Evolutionary conservation across 2,113 vertebrate genomes (phyloP).

Genomic region (Hydrolagus affinis): DNA sequence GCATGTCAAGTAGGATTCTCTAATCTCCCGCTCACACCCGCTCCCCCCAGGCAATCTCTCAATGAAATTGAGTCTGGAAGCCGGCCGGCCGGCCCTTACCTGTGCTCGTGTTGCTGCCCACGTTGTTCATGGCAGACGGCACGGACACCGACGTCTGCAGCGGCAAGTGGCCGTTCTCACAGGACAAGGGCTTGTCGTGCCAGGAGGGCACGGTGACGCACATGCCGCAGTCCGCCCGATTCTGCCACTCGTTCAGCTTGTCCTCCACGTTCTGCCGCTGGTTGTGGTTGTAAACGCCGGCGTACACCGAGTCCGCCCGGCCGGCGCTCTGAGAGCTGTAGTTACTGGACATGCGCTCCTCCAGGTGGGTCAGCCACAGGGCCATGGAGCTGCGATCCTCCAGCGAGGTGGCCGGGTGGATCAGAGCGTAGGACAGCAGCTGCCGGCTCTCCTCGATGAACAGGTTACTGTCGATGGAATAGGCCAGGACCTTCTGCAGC

Average conservation of each 20-base stretch:
- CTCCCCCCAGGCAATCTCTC: no score
- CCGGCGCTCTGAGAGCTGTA: constrained; percentile 48
- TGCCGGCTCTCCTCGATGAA: constrained; percentile 91
- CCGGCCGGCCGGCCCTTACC: constrained; percentile 47
- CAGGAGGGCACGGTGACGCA: constrained; percentile 65
- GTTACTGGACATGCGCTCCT: constrained; percentile 73
- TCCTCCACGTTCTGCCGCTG: constrained; percentile 57
- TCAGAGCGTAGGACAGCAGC: constrained; percentile 87
- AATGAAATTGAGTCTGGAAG: neutral
- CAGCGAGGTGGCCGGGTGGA: constrained; percentile 86
- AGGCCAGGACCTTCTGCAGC: constrained; percentile 82
- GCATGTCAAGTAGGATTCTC: no score
- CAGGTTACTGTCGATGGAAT: constrained; percentile 86
- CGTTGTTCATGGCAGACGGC: constrained; percentile 70
- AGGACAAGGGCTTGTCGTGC: constrained; percentile 72
- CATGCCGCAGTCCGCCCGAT: constrained; percentile 59
- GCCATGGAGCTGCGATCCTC: constrained; percentile 87
- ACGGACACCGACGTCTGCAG: constrained; percentile 66
- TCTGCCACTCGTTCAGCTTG: constrained; percentile 66
- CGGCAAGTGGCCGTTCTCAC: constrained; percentile 78
- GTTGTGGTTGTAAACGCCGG: constrained; percentile 64
- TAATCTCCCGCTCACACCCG: no score
- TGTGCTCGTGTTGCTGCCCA: constrained; percentile 59
- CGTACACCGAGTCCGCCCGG: constrained; percentile 48
- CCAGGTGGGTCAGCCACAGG: constrained; percentile 85